Evolutionary conservation across 2,888 invertebrate species (phyloP), one percentile per base, ranked within the genome.

Genomic region (Emesis castigata): DNA sequence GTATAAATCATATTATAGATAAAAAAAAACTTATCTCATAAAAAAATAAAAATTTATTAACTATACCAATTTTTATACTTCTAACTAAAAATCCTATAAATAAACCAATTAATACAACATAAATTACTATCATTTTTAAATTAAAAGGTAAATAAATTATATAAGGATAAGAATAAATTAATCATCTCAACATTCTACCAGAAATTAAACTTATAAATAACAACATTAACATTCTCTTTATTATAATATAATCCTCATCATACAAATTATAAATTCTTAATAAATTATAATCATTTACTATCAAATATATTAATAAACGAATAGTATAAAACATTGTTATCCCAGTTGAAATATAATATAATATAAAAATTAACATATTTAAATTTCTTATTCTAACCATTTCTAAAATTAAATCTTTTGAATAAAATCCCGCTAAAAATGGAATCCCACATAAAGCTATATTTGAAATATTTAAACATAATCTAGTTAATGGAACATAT

Each of bases 391-490:
- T 93, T 84, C 93, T 93, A 73, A 96, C 91, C 85, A 96, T 87
- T 83, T 97, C 97, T 91, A 97, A 95, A 96, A 97, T 96, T 92
- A 96, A 91, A 95, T 96, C 97, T 44, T 96, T 97, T 29, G 96
- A 97, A 93, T 97, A 97, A 97, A 96, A 97, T 0, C 96, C 97
- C 0, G 96, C 93, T 91, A 97, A 93, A 96, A 97, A 97, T 8
- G 96, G 96, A 90, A 97, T 93, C 0, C 97, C 97, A 94, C 96
- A 96, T 92, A 97, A 95, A 86, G 96, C 92, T 88, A 97, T 93
- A 94, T 39, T 39, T 14, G 39, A 39, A 39, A 39, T 39, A 39
- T 39, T 39, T 39, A 39, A 39, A 39, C 39, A 39, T 39, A 39
- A 39, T 39, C 39, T 39, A 5, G 39, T 39, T 39, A 39, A 39